These are phyloP conservation scores for Perca fluviatilis DNA, from an alignment of 2,113 vertebrate species.

Conservation along the genomic window DNA sequence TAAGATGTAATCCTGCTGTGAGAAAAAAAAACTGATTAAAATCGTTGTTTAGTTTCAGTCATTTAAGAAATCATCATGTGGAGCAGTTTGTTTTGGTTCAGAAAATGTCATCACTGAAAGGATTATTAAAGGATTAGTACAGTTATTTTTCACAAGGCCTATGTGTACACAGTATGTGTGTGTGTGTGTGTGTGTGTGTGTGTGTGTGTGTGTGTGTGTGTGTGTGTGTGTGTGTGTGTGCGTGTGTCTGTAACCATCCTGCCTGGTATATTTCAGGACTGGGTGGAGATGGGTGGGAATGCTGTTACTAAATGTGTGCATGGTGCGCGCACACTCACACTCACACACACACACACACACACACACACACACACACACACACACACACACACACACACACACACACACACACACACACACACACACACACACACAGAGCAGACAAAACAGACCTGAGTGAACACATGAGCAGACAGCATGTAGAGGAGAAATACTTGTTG, in stretches of 20 bases:
- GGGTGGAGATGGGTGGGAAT: conserved; percentile 75
- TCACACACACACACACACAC: conserved; percentile 1
- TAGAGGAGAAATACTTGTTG: conserved; percentile 43
- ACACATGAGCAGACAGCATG: conserved; percentile 36
- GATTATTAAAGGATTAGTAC: conserved; percentile 43
- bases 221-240: conserved; percentile 33
- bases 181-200: conserved; percentile 28
- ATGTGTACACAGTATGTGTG: conserved; percentile 16
- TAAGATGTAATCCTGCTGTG: background rate
- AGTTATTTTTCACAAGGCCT: conserved; percentile 54
- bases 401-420: conserved; percentile 15
- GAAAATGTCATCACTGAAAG: conserved; percentile 20
- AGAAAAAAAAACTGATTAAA: background rate
- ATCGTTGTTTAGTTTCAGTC: background rate
- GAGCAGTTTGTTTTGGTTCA: conserved; percentile 16
- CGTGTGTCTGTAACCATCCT: conserved; percentile 44
- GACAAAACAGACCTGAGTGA: conserved; percentile 47
- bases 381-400: conserved; percentile 16
- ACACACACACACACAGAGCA: conserved; percentile 16
- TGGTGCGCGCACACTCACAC: background rate
- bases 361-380: conserved; percentile 4
- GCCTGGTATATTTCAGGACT: conserved; percentile 73
- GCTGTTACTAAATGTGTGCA: conserved; percentile 43
- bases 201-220: conserved; percentile 26
- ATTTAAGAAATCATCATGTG: background rate